A percentile compares a stretch with the other conserved stretches of the same genome.
phyloP scores from a whole-genome alignment of 2,888 invertebrate species.

The Tridacna gigas region DNA sequence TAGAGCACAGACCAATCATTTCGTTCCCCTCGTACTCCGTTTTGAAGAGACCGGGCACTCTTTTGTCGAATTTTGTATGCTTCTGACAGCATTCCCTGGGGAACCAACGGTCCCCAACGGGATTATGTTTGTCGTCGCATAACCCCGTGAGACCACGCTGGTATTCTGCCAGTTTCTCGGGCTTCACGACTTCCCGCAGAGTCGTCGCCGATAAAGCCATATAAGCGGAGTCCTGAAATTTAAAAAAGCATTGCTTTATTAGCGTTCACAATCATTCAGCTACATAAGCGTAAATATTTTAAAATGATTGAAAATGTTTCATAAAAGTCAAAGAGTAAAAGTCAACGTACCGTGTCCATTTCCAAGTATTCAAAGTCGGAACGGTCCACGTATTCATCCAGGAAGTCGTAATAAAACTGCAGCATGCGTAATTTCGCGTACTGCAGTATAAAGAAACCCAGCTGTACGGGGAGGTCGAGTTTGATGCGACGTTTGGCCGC shows the following conservation, averaged over 20 bases:
- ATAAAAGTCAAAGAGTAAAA: no score
- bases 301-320: no score
- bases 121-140: slow-evolving; percentile 44
- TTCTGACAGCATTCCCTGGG: slow-evolving; percentile 43
- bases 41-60: slow-evolving; percentile 42
- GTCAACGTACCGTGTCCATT: slow-evolving; percentile 12
- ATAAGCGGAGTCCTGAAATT: slow-evolving; percentile 38
- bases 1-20: slow-evolving; percentile 51
- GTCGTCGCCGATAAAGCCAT: slow-evolving; percentile 31
- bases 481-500: slow-evolving; percentile 19
- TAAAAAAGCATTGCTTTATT: not conserved
- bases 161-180: slow-evolving; percentile 27
- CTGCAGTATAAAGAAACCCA: slow-evolving; percentile 18
- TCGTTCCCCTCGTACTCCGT: slow-evolving; percentile 4
- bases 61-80: slow-evolving; percentile 40
- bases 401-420: slow-evolving; percentile 27
- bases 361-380: slow-evolving; percentile 23
- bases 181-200: slow-evolving; percentile 31
- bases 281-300: no score
- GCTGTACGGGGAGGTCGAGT: slow-evolving; percentile 15
- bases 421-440: slow-evolving; percentile 21
- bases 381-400: slow-evolving; percentile 19
- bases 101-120: slow-evolving; percentile 34
- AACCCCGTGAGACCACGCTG: slow-evolving; percentile 40
- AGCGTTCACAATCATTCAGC: not conserved